Percentiles rank a stretch among this genome's conserved stretches.
These are phyloP conservation scores for Tipula unca DNA, from an alignment of 2,888 invertebrate genomes.

Conservation along the genomic window DNA sequence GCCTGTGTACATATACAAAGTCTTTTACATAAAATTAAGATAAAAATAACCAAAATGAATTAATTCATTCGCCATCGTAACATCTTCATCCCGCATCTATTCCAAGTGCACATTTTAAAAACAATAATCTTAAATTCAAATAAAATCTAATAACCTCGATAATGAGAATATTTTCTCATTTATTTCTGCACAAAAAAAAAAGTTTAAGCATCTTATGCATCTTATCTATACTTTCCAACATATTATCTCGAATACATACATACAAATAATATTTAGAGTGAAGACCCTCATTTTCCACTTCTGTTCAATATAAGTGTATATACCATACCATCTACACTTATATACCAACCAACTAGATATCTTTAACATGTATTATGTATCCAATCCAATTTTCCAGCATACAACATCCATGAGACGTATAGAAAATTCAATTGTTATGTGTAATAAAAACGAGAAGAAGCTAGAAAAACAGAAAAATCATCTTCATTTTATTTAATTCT, in stretches of 20 bases:
- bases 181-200: neutral
- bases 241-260: neutral
- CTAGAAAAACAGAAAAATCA: conserved; percentile 1
- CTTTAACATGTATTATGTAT: neutral
- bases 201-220: neutral
- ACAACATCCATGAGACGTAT: neutral
- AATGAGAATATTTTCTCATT: neutral
- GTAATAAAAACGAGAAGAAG: neutral
- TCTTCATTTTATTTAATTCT: conserved; percentile 19
- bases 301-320: neutral
- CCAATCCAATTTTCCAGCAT: conserved; percentile 17
- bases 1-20: neutral
- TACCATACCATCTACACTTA: neutral
- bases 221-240: neutral
- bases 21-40: neutral
- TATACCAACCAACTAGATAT: neutral
- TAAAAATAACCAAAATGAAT: neutral
- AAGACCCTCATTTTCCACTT: neutral
- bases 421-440: neutral
- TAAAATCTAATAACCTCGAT: neutral
- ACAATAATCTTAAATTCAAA: conserved; percentile 14
- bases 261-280: neutral
- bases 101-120: neutral
- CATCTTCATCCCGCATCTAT: neutral
- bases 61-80: neutral